phyloP scores from a whole-genome alignment of 1,140 invertebrate genomes.

The Sarcophaga bullata region DNA sequence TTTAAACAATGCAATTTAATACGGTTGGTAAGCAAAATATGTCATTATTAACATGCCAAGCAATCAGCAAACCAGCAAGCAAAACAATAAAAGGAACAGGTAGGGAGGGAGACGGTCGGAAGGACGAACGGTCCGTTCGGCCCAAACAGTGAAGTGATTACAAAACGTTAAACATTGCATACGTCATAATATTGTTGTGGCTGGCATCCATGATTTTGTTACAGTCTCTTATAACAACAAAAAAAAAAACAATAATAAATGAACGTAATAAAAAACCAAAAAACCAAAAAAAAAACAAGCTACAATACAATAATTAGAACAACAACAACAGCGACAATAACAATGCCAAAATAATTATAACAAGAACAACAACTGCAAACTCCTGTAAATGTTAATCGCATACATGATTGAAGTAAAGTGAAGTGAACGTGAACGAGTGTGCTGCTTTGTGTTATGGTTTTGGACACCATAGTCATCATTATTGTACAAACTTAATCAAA shows the following conservation, averaged over 20 bases:
- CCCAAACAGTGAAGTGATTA: no score
- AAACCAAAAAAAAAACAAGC: no score
- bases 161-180: neutral
- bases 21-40: slow-evolving; percentile 37
- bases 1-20: slow-evolving; percentile 38
- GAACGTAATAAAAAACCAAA: slow-evolving; percentile 15
- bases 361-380: neutral
- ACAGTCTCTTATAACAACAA: neutral
- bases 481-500: no score
- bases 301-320: no score
- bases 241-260: neutral
- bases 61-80: slow-evolving; percentile 27
- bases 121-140: neutral
- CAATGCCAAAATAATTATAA: no score
- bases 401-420: neutral
- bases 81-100: neutral
- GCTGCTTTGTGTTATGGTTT: neutral
- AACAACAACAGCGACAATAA: neutral
- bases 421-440: no score
- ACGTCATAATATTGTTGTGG: slow-evolving; percentile 10
- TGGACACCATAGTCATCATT: neutral
- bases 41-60: slow-evolving; percentile 40
- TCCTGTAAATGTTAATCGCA: neutral
- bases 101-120: neutral
- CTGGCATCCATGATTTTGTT: neutral